These are phyloP conservation scores for Etheostoma nigrum DNA, from an alignment of 2,797 vertebrate species.

Conservation along the genomic window DNA sequence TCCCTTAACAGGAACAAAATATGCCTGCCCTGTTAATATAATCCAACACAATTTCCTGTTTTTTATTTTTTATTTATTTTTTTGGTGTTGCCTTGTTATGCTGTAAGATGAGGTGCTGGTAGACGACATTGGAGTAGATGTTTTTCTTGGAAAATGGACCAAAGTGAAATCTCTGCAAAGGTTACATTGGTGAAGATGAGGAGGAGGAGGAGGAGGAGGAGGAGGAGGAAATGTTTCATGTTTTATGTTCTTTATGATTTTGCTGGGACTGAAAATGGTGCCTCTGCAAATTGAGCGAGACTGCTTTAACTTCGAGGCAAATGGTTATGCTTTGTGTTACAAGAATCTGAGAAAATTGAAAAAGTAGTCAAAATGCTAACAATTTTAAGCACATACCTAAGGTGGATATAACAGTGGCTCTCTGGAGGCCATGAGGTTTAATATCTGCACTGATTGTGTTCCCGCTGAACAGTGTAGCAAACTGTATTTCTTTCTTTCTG, in stretches of 20 bases:
- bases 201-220: conserved; percentile 33
- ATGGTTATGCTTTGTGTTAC: conserved; percentile 71
- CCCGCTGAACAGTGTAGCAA: conserved; percentile 31
- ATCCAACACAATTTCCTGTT: conserved; percentile 61
- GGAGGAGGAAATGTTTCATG: conserved; percentile 69
- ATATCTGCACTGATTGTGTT: conserved; percentile 63
- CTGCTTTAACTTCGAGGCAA: conserved; percentile 78
- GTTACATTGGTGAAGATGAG: conserved; percentile 76
- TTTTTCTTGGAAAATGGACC: conserved; percentile 70
- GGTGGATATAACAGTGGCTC: conserved; percentile 42
- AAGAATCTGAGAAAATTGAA: conserved; percentile 68
- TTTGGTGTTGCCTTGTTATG: conserved; percentile 55
- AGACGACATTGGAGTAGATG: conserved; percentile 62
- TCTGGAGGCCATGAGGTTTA: conserved; percentile 67
- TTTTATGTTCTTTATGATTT: conserved; percentile 77
- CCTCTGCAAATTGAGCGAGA: conserved; percentile 70
- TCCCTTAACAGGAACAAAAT: conserved; percentile 5
- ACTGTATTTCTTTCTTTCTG: conserved; percentile 15
- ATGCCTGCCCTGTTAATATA: conserved; percentile 46
- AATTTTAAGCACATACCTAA: conserved; percentile 69
- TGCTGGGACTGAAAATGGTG: conserved; percentile 66
- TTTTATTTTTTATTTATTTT: conserved; percentile 48
- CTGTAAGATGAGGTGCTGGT: conserved; percentile 54
- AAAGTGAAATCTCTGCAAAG: conserved; percentile 78
- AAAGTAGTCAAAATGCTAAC: conserved; percentile 71